Percentiles rank a stretch among this genome's conserved stretches.
These are phyloP conservation scores for Tetraneura akinire DNA, from an alignment of 1,140 invertebrate species.

Conservation along the genomic window DNA sequence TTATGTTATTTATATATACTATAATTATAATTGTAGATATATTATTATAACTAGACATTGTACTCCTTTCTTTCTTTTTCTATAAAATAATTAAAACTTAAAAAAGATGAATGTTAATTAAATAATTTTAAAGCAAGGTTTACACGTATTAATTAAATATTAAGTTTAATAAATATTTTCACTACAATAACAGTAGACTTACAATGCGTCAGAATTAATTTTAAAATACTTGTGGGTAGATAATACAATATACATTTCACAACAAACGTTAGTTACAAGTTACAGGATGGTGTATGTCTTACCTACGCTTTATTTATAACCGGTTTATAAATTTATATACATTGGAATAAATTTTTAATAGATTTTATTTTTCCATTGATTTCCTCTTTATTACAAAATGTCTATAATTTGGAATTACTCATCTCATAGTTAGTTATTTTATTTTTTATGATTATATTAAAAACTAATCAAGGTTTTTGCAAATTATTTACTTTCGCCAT, in stretches of 20 bases:
- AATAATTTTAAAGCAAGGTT: conserved; percentile 20
- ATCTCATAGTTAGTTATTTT: background rate
- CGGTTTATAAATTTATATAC: background rate
- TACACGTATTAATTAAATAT: conserved; percentile 14
- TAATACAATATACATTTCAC: background rate
- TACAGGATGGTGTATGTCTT: conserved; percentile 16
- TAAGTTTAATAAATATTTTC: conserved; percentile 15
- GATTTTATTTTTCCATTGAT: background rate
- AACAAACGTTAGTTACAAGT: conserved; percentile 6
- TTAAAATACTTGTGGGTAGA: conserved; percentile 25
- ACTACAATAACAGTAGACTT: no score
- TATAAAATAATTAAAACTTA: no score
- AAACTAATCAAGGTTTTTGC: background rate
- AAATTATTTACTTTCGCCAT: conserved; percentile 4
- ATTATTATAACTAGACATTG: no score
- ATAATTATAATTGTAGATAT: no score
- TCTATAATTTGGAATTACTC: background rate
- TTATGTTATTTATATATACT: no score
- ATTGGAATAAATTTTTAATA: background rate
- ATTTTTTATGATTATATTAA: background rate
- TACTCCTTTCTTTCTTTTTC: no score
- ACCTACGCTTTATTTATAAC: conserved; percentile 16
- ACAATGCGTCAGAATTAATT: background rate
- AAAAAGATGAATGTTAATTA: no score
- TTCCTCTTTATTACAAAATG: conserved; percentile 7